Evolutionary conservation across 2,888 invertebrate species (phyloP), one percentile per base, ranked within the genome.

Genomic region (Trichogramma evanescens): DNA sequence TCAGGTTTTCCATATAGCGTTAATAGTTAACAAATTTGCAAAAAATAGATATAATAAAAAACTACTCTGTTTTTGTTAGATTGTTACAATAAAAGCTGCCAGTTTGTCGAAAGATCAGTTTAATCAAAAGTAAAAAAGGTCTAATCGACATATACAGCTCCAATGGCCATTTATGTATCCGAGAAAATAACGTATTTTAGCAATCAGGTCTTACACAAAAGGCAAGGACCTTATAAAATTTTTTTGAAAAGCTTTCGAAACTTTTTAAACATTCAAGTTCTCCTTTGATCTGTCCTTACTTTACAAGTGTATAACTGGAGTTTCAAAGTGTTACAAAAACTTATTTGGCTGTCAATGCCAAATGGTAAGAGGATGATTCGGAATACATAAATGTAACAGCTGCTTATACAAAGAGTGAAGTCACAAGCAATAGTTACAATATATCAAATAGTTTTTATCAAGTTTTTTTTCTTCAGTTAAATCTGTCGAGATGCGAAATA

Each of bases 351-450:
- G 42, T 55, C 49, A 50, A 57, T 54, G 26, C 43, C 50, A 41
- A 62, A 46, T 54, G 50, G 52, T 49, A 50, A 58, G 49, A 58
- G 52, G 41, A 41, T 58, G n/a, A 68, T 69, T 69, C 70, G 70
- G 69, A 72, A 67, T 74, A 73, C 70, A 74, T 72, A 74, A 75
- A 75, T 74, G 74, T 72, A 73, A 72, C 72, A 74, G 70, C 69
- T 72, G 72, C 72, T 73, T 68, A 72, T 74, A 75, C 71, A 74
- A 73, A 73, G 71, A 67, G 65, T 74, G 71, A 72, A 71, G 73
- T 74, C 74, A 74, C 58, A 49, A 49, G 51, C 50, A 44, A 58
- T 58, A 62, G 42, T 55, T 58, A 54, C 51, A 43, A 48, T 55
- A 26, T 26, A 55, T 62, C 48, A 62, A 62, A 62, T 56, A 62